Base-by-base conservation (phyloP, 2,797 vertebrate genomes). In the Austrolebias charrua region DNA sequence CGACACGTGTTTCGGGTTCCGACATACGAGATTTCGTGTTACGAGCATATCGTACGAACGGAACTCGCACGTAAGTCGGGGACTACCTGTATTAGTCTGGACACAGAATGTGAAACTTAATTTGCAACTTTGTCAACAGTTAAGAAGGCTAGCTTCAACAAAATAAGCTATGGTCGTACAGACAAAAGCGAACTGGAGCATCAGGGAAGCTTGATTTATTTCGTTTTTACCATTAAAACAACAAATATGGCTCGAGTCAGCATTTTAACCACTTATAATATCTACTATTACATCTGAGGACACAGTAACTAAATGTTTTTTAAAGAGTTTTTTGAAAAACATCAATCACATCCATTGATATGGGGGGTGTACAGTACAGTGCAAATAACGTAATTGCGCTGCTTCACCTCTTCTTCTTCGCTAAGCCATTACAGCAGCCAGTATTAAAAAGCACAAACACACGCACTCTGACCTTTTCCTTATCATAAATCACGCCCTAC, bases 401-500 rank as follows among this genome's bases (percentile, higher is more conserved):
- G 58, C 76, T 75, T 72, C 75, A 62, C 56, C 73, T 63, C 69
- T 46, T 78, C 72, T 71, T 73, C 69, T 79, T 66, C 50, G 69
- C 54, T 66, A 19, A 71, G 64, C 70, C 60, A 35, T 38, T 20
- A 68, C 50, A 52, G 61, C 60, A 60, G 72, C 56, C 71, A 66
- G 71, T 73, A 55, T 47, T 46, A 5, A 59, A 59, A 46, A 35
- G 35, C 63, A 77, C 70, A 71, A 78, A 67, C 71, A 68, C 71
- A 78, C 16, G 55, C 58, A 51, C 76, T 35, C 71, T 89, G 90
- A 92, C 90, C 91, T 93, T 93, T 91, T 64, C 68, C 77, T 69
- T 55, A 68, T 87, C 85, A 88, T 92, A 91, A 92, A 91, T 93
- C 91, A 92, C 75, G 62, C 46, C 64, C 61, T 69, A 50, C 84